Conservation (phyloP, 2,888 invertebrate genomes). For the Epinotia bilunana region DNA sequence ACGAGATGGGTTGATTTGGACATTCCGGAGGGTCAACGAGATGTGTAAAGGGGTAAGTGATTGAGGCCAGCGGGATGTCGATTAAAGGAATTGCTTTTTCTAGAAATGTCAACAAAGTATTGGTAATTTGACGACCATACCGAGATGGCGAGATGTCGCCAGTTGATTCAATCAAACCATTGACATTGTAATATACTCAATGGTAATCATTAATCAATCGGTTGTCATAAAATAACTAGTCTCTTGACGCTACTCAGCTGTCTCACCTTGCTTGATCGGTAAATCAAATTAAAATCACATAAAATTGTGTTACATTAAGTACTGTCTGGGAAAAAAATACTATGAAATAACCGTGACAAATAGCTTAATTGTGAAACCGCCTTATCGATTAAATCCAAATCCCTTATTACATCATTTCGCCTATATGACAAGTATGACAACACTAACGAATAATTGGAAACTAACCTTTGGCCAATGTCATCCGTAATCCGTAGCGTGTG, state of each 20-base stretch:
- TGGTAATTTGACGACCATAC: not conserved
- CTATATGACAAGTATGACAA: constrained; percentile 33
- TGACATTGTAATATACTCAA: not conserved
- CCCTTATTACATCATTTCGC: constrained; percentile 31
- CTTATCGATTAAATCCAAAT: constrained; percentile 30
- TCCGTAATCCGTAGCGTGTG: constrained; percentile 29
- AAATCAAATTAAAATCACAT: not conserved
- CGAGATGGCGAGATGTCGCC: not conserved
- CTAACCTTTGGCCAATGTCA: constrained; percentile 41
- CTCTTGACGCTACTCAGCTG: not conserved
- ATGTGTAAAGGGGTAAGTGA: constrained; percentile 19
- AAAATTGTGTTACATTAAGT: not conserved
- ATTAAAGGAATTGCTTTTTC: constrained; percentile 11
- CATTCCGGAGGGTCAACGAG: constrained; percentile 28
- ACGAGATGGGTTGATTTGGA: constrained; percentile 50
- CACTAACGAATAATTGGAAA: constrained; percentile 34
- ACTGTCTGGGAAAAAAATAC: not conserved
- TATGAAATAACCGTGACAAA: constrained; percentile 16
- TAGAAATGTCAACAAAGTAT: constrained; percentile 1
- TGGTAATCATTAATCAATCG: constrained; percentile 11
- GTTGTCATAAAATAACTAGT: not conserved
- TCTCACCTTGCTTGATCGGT: not conserved
- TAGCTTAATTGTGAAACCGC: constrained; percentile 18
- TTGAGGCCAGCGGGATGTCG: constrained; percentile 7
- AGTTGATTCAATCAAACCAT: constrained; percentile 3